Percentiles rank a stretch among this genome's conserved stretches.
phyloP scores from a whole-genome alignment of 2,888 invertebrate species.

The Drosophila mulleri region DNA sequence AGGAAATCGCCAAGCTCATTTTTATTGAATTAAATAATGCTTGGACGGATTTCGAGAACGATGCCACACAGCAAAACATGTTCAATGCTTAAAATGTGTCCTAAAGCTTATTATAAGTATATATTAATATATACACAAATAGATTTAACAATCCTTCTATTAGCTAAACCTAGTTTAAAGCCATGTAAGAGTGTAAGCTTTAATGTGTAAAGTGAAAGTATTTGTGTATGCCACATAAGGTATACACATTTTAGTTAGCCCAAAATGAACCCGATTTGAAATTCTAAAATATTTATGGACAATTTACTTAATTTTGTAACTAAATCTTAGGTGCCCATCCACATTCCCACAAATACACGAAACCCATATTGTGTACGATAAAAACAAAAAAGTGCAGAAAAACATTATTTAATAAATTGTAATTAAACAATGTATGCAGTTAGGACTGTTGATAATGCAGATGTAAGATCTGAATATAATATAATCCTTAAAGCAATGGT shows the following conservation, averaged over 20 bases:
- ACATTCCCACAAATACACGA: constrained; percentile 58
- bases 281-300: constrained; percentile 72
- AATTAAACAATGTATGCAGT: constrained; percentile 25
- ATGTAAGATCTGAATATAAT: not conserved
- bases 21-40: constrained; percentile 99
- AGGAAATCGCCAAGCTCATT: constrained; percentile 96
- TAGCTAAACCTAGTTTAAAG: constrained; percentile 68
- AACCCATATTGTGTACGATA: constrained; percentile 17
- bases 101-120: constrained; percentile 40
- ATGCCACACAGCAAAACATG: constrained; percentile 92
- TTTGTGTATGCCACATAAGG: constrained; percentile 49
- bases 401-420: constrained; percentile 20
- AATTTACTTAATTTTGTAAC: constrained; percentile 81
- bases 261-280: constrained; percentile 56
- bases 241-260: constrained; percentile 55
- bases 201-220: constrained; percentile 59
- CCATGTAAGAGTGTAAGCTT: constrained; percentile 59
- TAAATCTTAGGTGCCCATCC: constrained; percentile 47
- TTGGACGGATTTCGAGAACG: constrained; percentile 96
- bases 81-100: constrained; percentile 85
- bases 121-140: constrained; percentile 27
- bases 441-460: constrained; percentile 4
- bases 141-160: constrained; percentile 47
- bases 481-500: constrained; percentile 12
- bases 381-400: not conserved